Conservation (phyloP, 2,797 vertebrate genomes). For the Chlorospingus flavigularis region DNA sequence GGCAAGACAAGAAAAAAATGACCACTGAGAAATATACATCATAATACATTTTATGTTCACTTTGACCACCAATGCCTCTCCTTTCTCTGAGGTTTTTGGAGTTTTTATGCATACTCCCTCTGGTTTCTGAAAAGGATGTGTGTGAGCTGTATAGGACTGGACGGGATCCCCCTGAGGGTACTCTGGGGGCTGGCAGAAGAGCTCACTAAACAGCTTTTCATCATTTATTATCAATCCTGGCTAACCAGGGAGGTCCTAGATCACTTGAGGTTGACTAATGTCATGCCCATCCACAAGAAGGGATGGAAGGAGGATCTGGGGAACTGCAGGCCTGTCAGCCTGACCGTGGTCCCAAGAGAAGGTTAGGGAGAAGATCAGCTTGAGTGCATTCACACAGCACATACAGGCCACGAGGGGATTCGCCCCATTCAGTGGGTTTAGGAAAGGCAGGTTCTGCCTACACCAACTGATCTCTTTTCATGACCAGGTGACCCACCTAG, state of each 20-base stretch:
- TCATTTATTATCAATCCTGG: neutral
- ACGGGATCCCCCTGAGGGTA: neutral
- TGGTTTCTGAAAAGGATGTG: neutral
- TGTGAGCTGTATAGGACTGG: rapidly evolving
- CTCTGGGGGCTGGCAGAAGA: neutral
- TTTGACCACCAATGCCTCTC: neutral
- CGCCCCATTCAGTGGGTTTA: neutral
- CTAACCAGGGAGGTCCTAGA: neutral
- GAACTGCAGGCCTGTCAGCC: neutral
- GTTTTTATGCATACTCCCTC: neutral
- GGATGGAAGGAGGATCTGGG: neutral
- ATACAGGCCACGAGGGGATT: too few relatives aligned
- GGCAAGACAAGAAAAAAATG: neutral
- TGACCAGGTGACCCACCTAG: neutral
- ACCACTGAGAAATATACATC: neutral
- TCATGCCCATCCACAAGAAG: neutral
- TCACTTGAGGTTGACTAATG: neutral
- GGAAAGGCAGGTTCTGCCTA: neutral
- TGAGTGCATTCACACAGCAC: neutral
- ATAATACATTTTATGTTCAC: neutral
- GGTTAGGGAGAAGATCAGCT: neutral
- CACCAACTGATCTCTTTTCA: neutral
- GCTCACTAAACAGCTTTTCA: rapidly evolving
- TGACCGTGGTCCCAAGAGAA: neutral
- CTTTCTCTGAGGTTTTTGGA: neutral